Percentiles rank a stretch among this genome's conserved stretches.
Evolutionary conservation across 1,140 invertebrate species (phyloP).

Genomic region (Linepithema humile): DNA sequence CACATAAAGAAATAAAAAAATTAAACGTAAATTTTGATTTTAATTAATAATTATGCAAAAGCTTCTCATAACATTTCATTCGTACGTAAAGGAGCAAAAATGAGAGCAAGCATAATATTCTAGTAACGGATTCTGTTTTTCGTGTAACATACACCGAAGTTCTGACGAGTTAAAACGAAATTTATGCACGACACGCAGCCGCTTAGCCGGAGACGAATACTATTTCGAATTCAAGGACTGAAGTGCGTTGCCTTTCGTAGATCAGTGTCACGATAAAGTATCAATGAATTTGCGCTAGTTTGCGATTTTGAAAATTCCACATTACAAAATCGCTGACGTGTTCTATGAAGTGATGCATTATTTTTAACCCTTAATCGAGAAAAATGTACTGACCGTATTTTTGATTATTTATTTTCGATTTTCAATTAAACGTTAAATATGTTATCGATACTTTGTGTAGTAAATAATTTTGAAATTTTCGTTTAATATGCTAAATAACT

Average conservation of each 20-base stretch:
- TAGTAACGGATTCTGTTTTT: neutral
- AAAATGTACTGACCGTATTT: too few relatives aligned
- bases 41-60: neutral
- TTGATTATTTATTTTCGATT: too few relatives aligned
- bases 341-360: neutral
- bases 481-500: too few relatives aligned
- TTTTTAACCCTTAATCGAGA: too few relatives aligned
- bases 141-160: neutral
- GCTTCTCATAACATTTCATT: neutral
- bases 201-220: slow-evolving; percentile 44
- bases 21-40: neutral
- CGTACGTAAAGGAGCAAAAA: neutral
- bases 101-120: neutral
- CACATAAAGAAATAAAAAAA: neutral
- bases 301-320: neutral
- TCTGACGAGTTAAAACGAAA: slow-evolving; percentile 41
- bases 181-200: slow-evolving; percentile 67
- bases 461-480: too few relatives aligned
- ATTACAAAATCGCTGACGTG: neutral
- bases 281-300: slow-evolving; percentile 56
- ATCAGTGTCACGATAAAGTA: slow-evolving; percentile 60
- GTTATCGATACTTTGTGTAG: too few relatives aligned
- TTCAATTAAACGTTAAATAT: too few relatives aligned
- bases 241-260: slow-evolving; percentile 49
- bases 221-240: slow-evolving; percentile 71